These are phyloP conservation scores for Sthenelais limicola DNA, from an alignment of 2,888 invertebrate species.

Conservation along the genomic window DNA sequence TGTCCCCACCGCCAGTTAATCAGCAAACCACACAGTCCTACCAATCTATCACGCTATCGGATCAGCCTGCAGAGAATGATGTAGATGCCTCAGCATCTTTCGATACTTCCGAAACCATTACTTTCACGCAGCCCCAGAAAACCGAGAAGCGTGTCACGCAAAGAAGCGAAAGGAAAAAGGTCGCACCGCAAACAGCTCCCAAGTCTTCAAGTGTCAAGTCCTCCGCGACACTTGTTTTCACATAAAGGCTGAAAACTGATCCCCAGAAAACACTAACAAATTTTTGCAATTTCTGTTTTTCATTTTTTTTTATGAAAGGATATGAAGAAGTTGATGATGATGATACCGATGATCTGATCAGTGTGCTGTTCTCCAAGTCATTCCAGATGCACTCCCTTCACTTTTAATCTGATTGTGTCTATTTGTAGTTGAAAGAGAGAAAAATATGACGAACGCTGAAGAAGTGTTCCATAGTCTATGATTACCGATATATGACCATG, in stretches of 20 bases:
- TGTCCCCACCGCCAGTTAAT: conserved; percentile 10
- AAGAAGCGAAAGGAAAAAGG: conserved; percentile 9
- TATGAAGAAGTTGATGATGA: too few relatives aligned
- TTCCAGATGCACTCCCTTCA: too few relatives aligned
- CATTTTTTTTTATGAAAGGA: too few relatives aligned
- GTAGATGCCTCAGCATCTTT: too few relatives aligned
- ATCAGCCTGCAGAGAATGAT: background rate
- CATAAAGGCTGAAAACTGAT: background rate
- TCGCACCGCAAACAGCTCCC: conserved; percentile 22
- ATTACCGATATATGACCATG: too few relatives aligned
- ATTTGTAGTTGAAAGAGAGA: too few relatives aligned
- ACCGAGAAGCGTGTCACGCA: conserved; percentile 18
- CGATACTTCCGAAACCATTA: conserved; percentile 13
- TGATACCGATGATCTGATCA: too few relatives aligned
- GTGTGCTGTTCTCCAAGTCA: too few relatives aligned
- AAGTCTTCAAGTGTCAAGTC: conserved; percentile 8
- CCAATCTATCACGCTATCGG: conserved; percentile 23
- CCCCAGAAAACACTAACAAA: background rate
- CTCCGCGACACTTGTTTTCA: conserved; percentile 25
- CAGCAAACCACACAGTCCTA: conserved; percentile 31
- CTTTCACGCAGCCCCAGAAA: background rate
- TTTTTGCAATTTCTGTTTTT: background rate
- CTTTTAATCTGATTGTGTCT: too few relatives aligned
- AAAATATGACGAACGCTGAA: too few relatives aligned
- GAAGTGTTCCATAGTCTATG: too few relatives aligned